Conservation (phyloP, 2,888 invertebrate species). For the Drosophila ezoana region DNA sequence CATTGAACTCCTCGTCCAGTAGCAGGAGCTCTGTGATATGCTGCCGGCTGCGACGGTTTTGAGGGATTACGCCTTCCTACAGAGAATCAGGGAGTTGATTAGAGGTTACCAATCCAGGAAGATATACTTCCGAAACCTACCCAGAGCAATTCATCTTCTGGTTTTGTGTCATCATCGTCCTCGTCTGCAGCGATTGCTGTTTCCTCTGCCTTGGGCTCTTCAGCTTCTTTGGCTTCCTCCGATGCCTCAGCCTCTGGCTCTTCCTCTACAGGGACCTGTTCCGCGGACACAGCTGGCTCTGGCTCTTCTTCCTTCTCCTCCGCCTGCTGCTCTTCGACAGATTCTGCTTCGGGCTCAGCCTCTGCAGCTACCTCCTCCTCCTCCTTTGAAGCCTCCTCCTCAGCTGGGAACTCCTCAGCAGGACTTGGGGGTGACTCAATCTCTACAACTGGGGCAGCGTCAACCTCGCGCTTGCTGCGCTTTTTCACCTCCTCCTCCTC, state of each 20-base stretch:
- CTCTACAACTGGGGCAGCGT: constrained; percentile 74
- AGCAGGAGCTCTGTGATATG: constrained; percentile 93
- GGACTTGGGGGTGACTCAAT: constrained; percentile 53
- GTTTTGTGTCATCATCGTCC: constrained; percentile 85
- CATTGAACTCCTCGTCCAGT: constrained; percentile 91
- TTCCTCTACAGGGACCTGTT: constrained; percentile 37
- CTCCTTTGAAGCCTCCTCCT: constrained; percentile 56
- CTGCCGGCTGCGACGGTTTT: constrained; percentile 91
- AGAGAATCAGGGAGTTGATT: neutral
- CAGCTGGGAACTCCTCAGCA: constrained; percentile 74
- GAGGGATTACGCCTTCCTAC: constrained; percentile 90
- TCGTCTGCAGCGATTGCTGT: constrained; percentile 47
- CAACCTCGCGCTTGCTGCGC: constrained; percentile 83
- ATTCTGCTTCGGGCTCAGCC: constrained; percentile 74
- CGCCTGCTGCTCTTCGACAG: constrained; percentile 4
- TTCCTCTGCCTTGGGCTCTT: constrained; percentile 73
- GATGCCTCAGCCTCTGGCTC: constrained; percentile 59
- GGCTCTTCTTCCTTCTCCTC: constrained; percentile 24
- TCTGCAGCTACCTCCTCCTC: constrained; percentile 70
- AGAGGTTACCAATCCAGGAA: neutral
- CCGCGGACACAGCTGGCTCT: constrained; percentile 6
- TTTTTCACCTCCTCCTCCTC: constrained; percentile 79
- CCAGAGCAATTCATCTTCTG: constrained; percentile 88
- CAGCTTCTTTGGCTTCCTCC: constrained; percentile 16
- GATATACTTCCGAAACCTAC: constrained; percentile 81